These are phyloP conservation scores for Lordiphosa andalusiaca DNA, from an alignment of 2,888 invertebrate genomes.

Conservation along the genomic window DNA sequence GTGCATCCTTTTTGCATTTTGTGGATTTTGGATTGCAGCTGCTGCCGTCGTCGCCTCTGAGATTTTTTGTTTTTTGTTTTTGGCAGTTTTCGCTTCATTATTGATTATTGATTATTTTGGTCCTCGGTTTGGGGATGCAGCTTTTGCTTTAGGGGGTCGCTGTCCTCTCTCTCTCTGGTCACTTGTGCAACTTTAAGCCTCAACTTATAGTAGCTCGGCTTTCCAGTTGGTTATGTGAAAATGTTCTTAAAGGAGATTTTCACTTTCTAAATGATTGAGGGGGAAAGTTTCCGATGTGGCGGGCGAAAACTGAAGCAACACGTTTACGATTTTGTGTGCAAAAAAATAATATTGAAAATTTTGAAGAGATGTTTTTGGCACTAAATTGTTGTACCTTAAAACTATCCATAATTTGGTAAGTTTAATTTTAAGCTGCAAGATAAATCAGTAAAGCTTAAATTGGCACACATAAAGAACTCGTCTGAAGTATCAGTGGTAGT, in stretches of 20 bases:
- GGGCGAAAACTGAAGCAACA: background rate
- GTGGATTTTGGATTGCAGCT: conserved; percentile 38
- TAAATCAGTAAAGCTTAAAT: too few relatives aligned
- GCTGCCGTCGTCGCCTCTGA: conserved; percentile 48
- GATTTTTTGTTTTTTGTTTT: conserved; percentile 52
- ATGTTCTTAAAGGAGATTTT: conserved; percentile 8
- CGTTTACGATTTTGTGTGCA: too few relatives aligned
- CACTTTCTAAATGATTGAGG: conserved; percentile 6
- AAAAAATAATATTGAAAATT: too few relatives aligned
- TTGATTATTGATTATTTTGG: conserved; percentile 68
- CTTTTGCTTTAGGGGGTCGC: conserved; percentile 15
- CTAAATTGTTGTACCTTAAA: too few relatives aligned
- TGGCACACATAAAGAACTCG: too few relatives aligned
- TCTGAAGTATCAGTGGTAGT: too few relatives aligned
- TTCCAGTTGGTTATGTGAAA: conserved; percentile 19
- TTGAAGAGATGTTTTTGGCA: too few relatives aligned
- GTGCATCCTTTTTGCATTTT: conserved; percentile 62
- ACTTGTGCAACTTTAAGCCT: conserved; percentile 41
- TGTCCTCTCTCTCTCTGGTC: conserved; percentile 12
- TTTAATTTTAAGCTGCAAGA: too few relatives aligned
- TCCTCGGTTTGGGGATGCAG: conserved; percentile 6
- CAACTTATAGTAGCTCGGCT: conserved; percentile 14
- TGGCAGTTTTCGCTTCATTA: conserved; percentile 48
- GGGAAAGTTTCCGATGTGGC: conserved; percentile 6
- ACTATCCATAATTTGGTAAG: too few relatives aligned